Evolutionary conservation across 2,797 vertebrate species (phyloP).

Genomic region (Otus scops): DNA sequence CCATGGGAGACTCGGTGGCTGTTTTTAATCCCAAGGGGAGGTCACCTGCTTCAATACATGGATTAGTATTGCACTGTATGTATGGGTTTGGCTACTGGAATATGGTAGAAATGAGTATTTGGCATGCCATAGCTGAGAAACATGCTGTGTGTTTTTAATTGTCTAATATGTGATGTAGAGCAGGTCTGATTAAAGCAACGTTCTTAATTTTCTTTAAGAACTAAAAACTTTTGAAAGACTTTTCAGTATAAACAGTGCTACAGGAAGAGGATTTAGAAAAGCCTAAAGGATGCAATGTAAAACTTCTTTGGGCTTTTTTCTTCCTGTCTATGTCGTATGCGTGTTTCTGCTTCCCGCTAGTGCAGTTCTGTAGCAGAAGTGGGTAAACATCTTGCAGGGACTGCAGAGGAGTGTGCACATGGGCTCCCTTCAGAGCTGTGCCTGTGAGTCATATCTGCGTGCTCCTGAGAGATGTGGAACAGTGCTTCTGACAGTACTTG

Average conservation of each 20-base stretch:
- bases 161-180: background rate
- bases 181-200: background rate
- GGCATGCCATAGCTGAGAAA: background rate
- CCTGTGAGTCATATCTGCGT: constrained; percentile 30
- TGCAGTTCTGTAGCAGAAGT: background rate
- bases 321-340: background rate
- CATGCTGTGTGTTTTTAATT: background rate
- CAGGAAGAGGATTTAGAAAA: background rate
- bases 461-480: background rate
- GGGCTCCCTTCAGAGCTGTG: constrained; percentile 40
- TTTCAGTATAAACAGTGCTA: background rate
- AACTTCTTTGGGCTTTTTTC: background rate
- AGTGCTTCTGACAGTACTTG: background rate
- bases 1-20: rapidly evolving
- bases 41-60: background rate
- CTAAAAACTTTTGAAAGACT: background rate
- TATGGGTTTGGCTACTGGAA: background rate
- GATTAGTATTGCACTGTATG: rapidly evolving
- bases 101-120: background rate
- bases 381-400: constrained; percentile 43
- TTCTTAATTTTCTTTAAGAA: background rate
- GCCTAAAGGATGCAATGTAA: background rate
- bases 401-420: constrained; percentile 59
- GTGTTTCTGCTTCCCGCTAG: background rate
- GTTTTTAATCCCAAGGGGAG: background rate